Evolutionary conservation across 2,797 vertebrate species (phyloP).

Genomic region (Crax fasciolata): DNA sequence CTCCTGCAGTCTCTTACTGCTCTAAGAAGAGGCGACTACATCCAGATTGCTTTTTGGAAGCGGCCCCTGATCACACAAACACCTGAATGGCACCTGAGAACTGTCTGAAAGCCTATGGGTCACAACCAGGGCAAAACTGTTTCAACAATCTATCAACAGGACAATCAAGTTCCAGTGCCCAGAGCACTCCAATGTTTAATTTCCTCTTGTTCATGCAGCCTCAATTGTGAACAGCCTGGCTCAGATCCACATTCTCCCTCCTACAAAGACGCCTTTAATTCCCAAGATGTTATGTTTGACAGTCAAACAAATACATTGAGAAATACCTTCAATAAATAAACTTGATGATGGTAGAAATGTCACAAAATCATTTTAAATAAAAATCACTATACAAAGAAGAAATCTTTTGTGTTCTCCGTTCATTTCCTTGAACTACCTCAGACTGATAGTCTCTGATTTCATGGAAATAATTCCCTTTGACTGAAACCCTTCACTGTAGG

Average conservation of each 20-base stretch:
- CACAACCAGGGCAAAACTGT: neutral
- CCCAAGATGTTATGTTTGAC: neutral
- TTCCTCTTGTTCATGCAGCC: neutral
- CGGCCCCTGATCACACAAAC: rapidly evolving
- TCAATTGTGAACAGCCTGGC: conserved; percentile 31
- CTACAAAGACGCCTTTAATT: neutral
- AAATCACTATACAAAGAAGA: conserved; percentile 7
- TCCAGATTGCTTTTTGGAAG: neutral
- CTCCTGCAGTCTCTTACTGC: neutral
- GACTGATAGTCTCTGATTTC: neutral
- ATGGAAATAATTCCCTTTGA: neutral
- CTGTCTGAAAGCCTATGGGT: neutral
- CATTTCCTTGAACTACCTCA: neutral
- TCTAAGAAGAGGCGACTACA: neutral
- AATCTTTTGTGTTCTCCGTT: neutral
- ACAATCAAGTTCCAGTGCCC: neutral
- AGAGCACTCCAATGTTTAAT: neutral
- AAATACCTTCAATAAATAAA: conserved; percentile 28
- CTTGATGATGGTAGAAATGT: neutral
- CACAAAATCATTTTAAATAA: conserved; percentile 20
- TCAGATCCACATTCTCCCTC: neutral
- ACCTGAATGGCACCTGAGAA: neutral
- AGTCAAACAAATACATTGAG: neutral
- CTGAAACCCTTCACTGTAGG: neutral
- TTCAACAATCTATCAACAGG: neutral